Evolutionary conservation across 2,113 vertebrate species (phyloP).

Genomic region (Dicaeum eximium): DNA sequence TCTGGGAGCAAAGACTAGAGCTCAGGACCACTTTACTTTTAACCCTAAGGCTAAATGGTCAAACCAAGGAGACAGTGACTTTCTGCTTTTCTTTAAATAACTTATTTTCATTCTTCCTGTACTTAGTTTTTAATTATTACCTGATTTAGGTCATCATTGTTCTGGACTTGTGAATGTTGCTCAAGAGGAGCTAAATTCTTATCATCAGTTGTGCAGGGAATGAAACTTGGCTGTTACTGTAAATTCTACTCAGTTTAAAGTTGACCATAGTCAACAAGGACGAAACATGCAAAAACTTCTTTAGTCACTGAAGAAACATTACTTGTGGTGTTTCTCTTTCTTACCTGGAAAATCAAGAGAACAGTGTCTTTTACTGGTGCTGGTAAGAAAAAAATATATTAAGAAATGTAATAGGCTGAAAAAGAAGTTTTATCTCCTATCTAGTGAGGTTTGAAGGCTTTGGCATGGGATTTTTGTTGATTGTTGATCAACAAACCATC

Average conservation of each 20-base stretch:
- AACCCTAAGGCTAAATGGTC: background rate
- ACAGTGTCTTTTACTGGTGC: background rate
- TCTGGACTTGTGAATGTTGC: background rate
- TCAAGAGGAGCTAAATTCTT: background rate
- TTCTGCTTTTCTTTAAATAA: background rate
- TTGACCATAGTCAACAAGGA: background rate
- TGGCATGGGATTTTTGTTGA: background rate
- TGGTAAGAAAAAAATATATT: background rate
- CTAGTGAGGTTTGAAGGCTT: background rate
- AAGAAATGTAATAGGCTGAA: background rate
- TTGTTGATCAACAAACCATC: background rate
- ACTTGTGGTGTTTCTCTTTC: background rate
- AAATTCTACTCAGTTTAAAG: background rate
- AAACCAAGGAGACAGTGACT: fast-evolving
- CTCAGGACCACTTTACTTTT: background rate
- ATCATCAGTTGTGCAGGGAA: background rate
- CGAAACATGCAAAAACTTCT: background rate
- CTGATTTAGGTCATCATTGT: background rate
- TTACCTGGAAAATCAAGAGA: background rate
- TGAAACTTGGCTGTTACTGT: background rate
- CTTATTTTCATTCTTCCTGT: background rate
- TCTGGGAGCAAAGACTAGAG: background rate
- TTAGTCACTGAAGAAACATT: background rate
- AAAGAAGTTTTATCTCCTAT: background rate
- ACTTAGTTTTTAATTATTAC: background rate